Evolutionary conservation across 2,113 vertebrate species (phyloP).

Genomic region (Cercopithecus mona): DNA sequence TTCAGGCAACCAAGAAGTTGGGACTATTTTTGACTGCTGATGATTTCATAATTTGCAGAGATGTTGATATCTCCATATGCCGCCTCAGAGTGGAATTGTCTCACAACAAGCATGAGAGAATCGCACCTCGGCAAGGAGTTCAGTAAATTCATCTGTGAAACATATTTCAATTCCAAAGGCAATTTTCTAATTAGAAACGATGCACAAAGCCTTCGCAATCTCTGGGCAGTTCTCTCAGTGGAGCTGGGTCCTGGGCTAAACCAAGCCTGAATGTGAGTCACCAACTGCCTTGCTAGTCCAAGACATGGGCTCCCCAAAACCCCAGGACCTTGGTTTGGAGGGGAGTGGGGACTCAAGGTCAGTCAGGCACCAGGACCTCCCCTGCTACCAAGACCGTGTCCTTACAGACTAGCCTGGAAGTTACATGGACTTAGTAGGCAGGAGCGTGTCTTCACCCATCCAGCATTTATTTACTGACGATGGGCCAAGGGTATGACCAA

Average conservation of each 20-base stretch:
- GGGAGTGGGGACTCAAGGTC: background rate
- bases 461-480: background rate
- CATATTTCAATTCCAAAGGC: conserved; percentile 69
- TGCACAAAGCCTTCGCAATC: conserved; percentile 53
- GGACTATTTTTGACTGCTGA: background rate
- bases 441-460: accelerated
- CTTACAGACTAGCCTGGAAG: background rate
- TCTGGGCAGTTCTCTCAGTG: background rate
- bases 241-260: background rate
- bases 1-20: background rate
- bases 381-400: background rate
- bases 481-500: background rate
- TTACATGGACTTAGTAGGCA: background rate
- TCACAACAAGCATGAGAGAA: background rate
- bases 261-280: background rate
- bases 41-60: background rate
- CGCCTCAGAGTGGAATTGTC: background rate
- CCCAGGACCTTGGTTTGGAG: background rate
- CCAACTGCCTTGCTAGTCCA: background rate
- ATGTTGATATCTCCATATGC: conserved; percentile 21
- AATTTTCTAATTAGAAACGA: conserved; percentile 67
- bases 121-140: background rate
- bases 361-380: background rate
- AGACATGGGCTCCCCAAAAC: background rate
- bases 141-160: conserved; percentile 65